These are phyloP conservation scores for Erebia epiphron DNA, from an alignment of 2,888 invertebrate genomes.

Conservation along the genomic window DNA sequence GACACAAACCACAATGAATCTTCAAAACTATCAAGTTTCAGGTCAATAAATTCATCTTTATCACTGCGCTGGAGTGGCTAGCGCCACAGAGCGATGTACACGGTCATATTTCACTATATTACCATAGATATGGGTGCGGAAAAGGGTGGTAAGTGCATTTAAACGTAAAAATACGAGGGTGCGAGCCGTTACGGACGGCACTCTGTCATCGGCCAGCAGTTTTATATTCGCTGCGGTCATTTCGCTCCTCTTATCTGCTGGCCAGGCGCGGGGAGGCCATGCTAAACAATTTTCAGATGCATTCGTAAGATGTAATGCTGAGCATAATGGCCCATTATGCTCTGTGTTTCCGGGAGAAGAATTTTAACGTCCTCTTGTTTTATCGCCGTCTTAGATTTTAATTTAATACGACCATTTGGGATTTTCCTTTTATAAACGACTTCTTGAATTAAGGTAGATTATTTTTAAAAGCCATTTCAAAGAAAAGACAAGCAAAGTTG, in stretches of 20 bases:
- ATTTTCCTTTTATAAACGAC: too few relatives aligned
- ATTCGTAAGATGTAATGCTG: slow-evolving; percentile 31
- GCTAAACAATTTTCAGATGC: slow-evolving; percentile 38
- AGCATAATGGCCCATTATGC: slow-evolving; percentile 12
- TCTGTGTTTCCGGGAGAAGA: slow-evolving; percentile 14
- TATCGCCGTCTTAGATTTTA: slow-evolving; percentile 1
- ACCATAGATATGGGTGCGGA: slow-evolving; percentile 41
- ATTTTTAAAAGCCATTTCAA: too few relatives aligned
- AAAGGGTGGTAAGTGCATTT: slow-evolving; percentile 59
- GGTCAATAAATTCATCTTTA: slow-evolving; percentile 34
- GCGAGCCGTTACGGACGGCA: slow-evolving; percentile 57
- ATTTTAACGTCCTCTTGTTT: slow-evolving; percentile 22
- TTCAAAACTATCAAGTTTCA: slow-evolving; percentile 24
- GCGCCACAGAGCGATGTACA: slow-evolving; percentile 28
- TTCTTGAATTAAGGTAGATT: too few relatives aligned
- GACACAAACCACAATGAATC: too few relatives aligned
- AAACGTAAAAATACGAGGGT: slow-evolving; percentile 64
- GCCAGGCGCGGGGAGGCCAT: slow-evolving; percentile 40
- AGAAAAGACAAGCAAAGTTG: too few relatives aligned
- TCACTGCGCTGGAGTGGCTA: slow-evolving; percentile 26
- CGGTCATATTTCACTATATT: slow-evolving; percentile 42
- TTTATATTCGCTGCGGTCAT: slow-evolving; percentile 64
- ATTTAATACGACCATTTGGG: neutral
- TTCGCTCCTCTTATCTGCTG: slow-evolving; percentile 43
- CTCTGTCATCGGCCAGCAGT: slow-evolving; percentile 67